A percentile compares a stretch with the other conserved stretches of the same genome.
These are phyloP conservation scores for Allacma fusca DNA, from an alignment of 2,888 invertebrate species.

Conservation along the genomic window DNA sequence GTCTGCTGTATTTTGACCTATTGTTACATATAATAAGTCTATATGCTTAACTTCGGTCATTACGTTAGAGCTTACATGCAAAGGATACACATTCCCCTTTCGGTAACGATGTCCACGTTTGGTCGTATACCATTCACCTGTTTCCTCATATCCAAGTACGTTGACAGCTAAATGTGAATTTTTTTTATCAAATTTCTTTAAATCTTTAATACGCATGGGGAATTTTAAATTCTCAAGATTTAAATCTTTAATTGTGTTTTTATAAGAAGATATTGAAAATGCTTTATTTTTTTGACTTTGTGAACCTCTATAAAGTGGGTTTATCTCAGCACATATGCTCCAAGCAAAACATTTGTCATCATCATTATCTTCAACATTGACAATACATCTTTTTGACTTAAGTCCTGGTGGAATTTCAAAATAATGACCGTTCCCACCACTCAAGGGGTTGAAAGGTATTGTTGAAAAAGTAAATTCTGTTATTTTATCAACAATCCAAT, in stretches of 20 bases:
- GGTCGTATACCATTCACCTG: neutral
- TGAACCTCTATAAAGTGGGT: neutral
- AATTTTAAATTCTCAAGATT: neutral
- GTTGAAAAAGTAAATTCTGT: neutral
- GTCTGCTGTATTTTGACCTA: neutral
- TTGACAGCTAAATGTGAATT: neutral
- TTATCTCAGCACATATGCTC: neutral
- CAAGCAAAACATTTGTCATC: neutral
- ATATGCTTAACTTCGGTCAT: no score
- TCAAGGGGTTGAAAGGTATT: neutral
- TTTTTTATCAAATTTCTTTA: neutral
- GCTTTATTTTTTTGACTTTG: neutral
- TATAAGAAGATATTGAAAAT: no score
- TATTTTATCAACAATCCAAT: neutral
- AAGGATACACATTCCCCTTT: no score
- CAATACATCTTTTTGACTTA: neutral
- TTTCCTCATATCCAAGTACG: slow-evolving; percentile 1
- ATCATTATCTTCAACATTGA: neutral
- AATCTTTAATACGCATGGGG: neutral
- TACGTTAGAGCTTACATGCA: no score
- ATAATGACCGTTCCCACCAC: neutral
- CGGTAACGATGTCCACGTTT: no score
- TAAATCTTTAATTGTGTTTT: neutral
- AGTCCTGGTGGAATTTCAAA: neutral
- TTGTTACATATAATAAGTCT: neutral